phyloP scores from a whole-genome alignment of 1,140 invertebrate genomes.

The Laupala kohalensis region DNA sequence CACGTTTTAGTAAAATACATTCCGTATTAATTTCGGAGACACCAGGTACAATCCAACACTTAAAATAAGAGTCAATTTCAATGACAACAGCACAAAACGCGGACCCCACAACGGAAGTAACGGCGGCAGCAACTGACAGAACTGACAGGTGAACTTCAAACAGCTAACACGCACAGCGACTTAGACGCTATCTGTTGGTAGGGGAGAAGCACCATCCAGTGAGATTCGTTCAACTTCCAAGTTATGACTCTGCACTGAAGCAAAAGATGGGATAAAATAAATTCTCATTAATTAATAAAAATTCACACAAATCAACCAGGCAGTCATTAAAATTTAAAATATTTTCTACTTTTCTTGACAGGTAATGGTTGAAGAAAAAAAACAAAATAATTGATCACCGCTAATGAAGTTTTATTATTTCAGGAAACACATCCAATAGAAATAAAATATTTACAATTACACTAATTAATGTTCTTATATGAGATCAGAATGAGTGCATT shows the following conservation, averaged over 20 bases:
- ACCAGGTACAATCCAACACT: neutral
- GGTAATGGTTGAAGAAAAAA: neutral
- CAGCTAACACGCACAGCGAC: neutral
- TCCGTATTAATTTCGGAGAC: no score
- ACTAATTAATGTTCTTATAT: neutral
- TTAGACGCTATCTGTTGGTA: neutral
- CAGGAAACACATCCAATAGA: neutral
- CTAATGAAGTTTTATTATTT: no score
- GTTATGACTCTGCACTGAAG: neutral
- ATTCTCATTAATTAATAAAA: no score
- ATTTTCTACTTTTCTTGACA: neutral
- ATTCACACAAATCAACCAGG: no score
- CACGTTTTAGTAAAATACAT: no score
- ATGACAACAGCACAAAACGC: neutral
- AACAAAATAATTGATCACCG: no score
- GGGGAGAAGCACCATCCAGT: neutral
- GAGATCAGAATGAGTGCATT: constrained; percentile 29
- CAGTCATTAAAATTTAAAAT: no score
- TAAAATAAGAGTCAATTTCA: neutral
- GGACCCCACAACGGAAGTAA: neutral
- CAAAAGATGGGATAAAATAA: no score
- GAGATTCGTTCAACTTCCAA: neutral
- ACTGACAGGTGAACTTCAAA: neutral
- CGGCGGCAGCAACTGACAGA: neutral
- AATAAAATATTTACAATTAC: neutral